Evolutionary conservation across 2,113 vertebrate species (phyloP).

Genomic region (Setophaga kirtlandii): DNA sequence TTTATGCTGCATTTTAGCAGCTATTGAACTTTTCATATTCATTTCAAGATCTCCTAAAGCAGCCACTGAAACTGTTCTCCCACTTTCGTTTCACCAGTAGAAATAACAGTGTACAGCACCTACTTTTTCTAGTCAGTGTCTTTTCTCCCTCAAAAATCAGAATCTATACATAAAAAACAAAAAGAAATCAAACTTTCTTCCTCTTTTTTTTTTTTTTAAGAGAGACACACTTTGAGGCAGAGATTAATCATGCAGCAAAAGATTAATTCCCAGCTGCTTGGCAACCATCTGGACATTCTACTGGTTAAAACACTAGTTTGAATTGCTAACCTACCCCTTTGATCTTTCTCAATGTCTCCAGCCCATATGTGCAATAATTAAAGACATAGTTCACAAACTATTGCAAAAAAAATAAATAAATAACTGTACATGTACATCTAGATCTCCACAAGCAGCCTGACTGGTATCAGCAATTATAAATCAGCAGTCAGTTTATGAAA

Average conservation of each 20-base stretch:
- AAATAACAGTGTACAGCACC: background rate
- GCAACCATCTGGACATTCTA: slow-evolving; percentile 69
- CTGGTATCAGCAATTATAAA: slow-evolving; percentile 39
- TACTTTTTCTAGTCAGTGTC: background rate
- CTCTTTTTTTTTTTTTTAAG: background rate
- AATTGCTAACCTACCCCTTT: slow-evolving; percentile 68
- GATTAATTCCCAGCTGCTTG: slow-evolving; percentile 67
- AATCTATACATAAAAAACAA: background rate
- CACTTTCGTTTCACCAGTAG: background rate
- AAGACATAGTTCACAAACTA: slow-evolving; percentile 47
- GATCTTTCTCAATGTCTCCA: slow-evolving; percentile 59
- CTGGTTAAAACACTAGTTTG: slow-evolving; percentile 64
- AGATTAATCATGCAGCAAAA: slow-evolving; percentile 62
- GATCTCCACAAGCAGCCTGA: background rate
- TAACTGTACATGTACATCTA: background rate
- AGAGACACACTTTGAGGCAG: slow-evolving; percentile 17
- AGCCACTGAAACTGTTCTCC: background rate
- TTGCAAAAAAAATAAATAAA: background rate
- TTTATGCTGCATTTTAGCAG: background rate
- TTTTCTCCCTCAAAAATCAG: background rate
- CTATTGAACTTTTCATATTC: background rate
- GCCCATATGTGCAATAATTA: slow-evolving; percentile 68
- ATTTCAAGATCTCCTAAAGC: background rate
- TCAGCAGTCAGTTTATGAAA: slow-evolving; percentile 31
- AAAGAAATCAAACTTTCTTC: background rate